Evolutionary conservation across 1,140 invertebrate genomes (phyloP), one percentile per base, ranked within the genome.

Genomic region (Hylyphantes graminicola): DNA sequence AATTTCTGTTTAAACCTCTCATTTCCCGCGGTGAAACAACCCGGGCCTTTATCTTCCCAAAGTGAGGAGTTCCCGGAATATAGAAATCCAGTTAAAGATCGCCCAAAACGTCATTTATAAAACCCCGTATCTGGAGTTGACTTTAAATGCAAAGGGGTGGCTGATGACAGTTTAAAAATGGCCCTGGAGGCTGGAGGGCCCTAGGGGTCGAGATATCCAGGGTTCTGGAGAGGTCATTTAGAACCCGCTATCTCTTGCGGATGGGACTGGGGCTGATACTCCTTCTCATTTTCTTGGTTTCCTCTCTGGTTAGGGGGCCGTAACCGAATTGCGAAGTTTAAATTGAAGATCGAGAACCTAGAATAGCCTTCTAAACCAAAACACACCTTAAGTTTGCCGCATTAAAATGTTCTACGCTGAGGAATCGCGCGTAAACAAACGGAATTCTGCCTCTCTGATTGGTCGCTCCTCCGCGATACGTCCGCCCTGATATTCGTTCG

Each of bases 161-260:
- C 19, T 57, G 72, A 74, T 74, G 72, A 74, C 72, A 74, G 51
- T 74, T 74, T 74, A 74, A 74, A 74, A 74, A 74, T 74, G 72
- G 57, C 53, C 53, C 13, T 19, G 51, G 51, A 35, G 35, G 35
- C 35, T 53, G n/a, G 7, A 48, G 53, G 8, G n/a, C 17, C 21
- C 53, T 19, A 7, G 72, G 51, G 72, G 72, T n/a, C n/a, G 72
- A 15, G n/a, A 55, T n/a, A 50, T 48, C 19, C 13, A 55, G 19
- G 50, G 57, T 35, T 74, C 72, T 51, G 51, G 48, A 74, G 72
- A 74, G 72, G 72, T 74, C 72, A 74, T 74, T 74, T 74, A 74
- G 72, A 74, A 74, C 35, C 72, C 72, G 72, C 72, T 74, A 74
- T 74, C 72, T 74, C 50, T 21, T 57, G 55, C 54, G 72, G 72